Evolutionary conservation across 2,888 invertebrate species (phyloP), one percentile per base, ranked within the genome.

Genomic region (Xiphydria camelus): DNA sequence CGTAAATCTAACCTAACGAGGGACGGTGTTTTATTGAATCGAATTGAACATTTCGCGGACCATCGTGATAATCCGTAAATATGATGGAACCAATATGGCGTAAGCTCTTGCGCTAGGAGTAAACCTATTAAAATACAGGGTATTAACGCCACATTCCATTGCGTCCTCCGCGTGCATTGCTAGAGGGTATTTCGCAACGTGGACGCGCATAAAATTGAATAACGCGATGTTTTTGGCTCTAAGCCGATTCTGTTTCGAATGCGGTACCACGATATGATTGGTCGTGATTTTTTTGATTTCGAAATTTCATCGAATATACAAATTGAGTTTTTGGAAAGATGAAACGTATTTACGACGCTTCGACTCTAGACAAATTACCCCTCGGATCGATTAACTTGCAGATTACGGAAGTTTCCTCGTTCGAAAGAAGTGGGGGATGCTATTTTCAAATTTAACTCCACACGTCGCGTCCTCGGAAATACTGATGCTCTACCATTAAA

Each of bases 21-120:
- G n/a, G 51, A 57, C 57, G 59, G 54, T 46, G 45, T 49, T 44
- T 55, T 52, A 59, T 60, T 53, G 55, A 51, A 60, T 60, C 51
- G 55, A 51, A 60, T 62, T 56, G 50, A 53, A 59, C 57, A 54
- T 51, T 49, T 51, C 35, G 45, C 39, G 49, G 34, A 34, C 38
- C 45, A 44, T 32, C 15, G 38, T 39, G 43, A 45, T 57, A 56
- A 59, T 59, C 55, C 57, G 55, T 53, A 55, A 62, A 59, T 57
- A 52, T 51, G 51, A 48, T 50, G 47, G 49, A 53, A 55, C 53
- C 60, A 59, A 51, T 57, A 55, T 53, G 50, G 41, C 48, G 33
- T 44, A 47, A 47, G 32, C 47, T 43, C 36, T 38, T 47, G 45
- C 40, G 36, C 40, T 37, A 43, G 34, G 39, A 51, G 41, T 58